These are phyloP conservation scores for Laodelphax striatellus DNA, from an alignment of 1,140 invertebrate genomes.

Conservation along the genomic window DNA sequence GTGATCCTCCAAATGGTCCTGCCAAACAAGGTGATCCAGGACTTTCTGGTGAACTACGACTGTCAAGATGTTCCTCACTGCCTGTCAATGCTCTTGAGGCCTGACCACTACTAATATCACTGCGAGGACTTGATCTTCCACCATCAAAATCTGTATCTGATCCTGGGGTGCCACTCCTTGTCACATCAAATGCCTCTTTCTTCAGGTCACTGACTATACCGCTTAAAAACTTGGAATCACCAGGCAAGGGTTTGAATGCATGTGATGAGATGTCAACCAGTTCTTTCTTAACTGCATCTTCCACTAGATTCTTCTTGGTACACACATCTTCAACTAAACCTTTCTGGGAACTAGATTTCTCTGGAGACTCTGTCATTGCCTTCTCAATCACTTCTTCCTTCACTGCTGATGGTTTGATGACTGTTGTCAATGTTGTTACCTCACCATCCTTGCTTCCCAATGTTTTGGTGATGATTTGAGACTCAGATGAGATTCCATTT, in stretches of 20 bases:
- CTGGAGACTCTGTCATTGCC: not conserved
- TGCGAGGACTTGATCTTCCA: conserved; percentile 37
- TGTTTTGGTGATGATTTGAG: too few relatives aligned
- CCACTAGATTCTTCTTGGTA: not conserved
- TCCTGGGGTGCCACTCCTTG: conserved; percentile 43
- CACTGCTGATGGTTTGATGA: conserved; percentile 36
- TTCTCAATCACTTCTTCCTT: conserved; percentile 16
- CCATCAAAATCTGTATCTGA: conserved; percentile 39
- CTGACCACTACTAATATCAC: conserved; percentile 42
- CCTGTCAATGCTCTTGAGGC: conserved; percentile 38
- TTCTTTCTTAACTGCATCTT: not conserved
- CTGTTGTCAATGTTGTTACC: conserved; percentile 35
- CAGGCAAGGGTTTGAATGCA: not conserved
- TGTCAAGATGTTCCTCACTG: conserved; percentile 39
- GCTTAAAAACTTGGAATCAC: not conserved
- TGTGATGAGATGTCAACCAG: not conserved
- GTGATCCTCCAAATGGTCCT: not conserved
- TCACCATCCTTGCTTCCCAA: conserved; percentile 27
- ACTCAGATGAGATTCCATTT: too few relatives aligned
- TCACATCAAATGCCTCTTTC: conserved; percentile 24
- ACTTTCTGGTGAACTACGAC: conserved; percentile 43
- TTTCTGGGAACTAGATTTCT: not conserved
- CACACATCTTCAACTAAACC: too few relatives aligned
- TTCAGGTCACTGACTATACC: conserved; percentile 19
- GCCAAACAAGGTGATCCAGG: conserved; percentile 38